phyloP scores from a whole-genome alignment of 2,797 vertebrate species.

The Octomys mimax region DNA sequence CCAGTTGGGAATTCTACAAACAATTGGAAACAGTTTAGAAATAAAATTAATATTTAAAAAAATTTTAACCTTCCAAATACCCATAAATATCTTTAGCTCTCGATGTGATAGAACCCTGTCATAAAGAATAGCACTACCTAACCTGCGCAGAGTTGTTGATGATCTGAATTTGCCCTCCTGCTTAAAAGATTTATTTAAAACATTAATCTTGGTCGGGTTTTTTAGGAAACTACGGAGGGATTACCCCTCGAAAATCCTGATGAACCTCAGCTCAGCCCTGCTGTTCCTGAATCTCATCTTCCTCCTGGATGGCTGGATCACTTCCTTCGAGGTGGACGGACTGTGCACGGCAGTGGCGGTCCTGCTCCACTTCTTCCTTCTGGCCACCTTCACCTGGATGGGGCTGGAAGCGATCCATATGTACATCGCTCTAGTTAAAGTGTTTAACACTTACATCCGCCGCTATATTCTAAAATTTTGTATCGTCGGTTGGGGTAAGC shows the following conservation, averaged over 20 bases:
- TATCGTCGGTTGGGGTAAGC: conserved; percentile 98
- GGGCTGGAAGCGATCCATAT: conserved; percentile 98
- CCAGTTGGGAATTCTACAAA: conserved; percentile 21
- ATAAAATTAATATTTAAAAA: conserved; percentile 38
- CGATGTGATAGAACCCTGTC: background rate
- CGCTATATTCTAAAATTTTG: conserved; percentile 99
- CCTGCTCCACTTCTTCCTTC: conserved; percentile 96
- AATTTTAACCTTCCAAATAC: background rate
- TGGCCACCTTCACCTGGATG: conserved; percentile 99
- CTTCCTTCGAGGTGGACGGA: conserved; percentile 89
- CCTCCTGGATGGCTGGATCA: conserved; percentile 96
- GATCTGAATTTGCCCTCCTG: background rate
- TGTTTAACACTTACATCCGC: conserved; percentile 98
- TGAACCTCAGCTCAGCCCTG: conserved; percentile 97
- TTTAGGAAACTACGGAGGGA: conserved; percentile 95
- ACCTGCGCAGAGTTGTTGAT: background rate
- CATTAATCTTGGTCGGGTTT: background rate
- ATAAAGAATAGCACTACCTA: background rate
- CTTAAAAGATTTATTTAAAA: background rate
- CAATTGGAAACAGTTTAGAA: conserved; percentile 34
- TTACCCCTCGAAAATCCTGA: conserved; percentile 99
- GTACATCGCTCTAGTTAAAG: conserved; percentile 99
- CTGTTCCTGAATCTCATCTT: conserved; percentile 96
- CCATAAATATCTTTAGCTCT: background rate
- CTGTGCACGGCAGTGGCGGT: conserved; percentile 93